Base-by-base conservation (phyloP, 1,140 invertebrate species). In the Listronotus bonariensis region DNA sequence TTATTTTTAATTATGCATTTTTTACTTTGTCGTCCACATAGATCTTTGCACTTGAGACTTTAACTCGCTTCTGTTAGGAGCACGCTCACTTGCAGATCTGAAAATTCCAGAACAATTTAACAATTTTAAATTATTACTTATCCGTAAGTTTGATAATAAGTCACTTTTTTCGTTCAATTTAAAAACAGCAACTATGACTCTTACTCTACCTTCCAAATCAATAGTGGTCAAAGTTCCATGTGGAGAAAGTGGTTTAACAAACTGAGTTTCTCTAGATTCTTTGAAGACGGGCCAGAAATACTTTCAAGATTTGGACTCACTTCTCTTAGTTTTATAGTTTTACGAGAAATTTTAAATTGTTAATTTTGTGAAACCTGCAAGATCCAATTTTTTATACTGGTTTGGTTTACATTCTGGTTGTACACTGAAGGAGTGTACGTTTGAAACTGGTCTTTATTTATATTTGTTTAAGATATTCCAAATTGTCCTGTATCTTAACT, bases 21-120 rank as follows among this genome's bases (percentile, higher is more conserved):
- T 80, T 86, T 74, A 94, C 79, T 93, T 93, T 12, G 91, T 93
- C 1, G 92, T 94, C 91, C 92, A 94, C 34, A 87, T 85, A 0
- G 88, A 87, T 56, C 91, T 82, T 71, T 89, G 87, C 57, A 93
- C 85, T 71, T 92, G 89, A n/a, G 86, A 86, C 88, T 93, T 91
- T 68, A 92, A 81, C 75, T 93, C 90, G 75, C 87, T 92, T 40
- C 89, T 84, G 70, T 91, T 89, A 1, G 91, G 90, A 45, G 92
- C 86, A 77, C 91, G 89, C 65, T 93, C 91, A 79, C 90, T 92
- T 3, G 92, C 92, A 6, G 89, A 89, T 43, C 92, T 83, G 0
- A 89, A 91, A 49, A 93, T 92, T 12, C 88, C 83, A 2, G 83
- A 82, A 0, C 69, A 75, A 45, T 69, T 74, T 14, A 69, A 49